Conservation (phyloP, 2,113 vertebrate genomes). For the Thamnophis sirtalis region DNA sequence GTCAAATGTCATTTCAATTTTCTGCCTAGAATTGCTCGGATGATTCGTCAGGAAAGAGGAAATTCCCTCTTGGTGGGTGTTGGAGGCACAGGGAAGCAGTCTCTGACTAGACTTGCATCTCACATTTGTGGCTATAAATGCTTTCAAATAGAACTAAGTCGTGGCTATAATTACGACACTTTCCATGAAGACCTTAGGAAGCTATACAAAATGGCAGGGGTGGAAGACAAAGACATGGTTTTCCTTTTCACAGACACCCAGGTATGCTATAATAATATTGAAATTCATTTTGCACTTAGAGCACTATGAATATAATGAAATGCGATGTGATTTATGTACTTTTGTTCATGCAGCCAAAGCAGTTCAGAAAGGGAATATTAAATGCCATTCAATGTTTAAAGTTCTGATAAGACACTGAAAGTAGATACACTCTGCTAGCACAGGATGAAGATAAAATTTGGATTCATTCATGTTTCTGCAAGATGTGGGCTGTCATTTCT, state of each 20-base stretch:
- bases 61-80: conserved; percentile 85
- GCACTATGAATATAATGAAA: not conserved
- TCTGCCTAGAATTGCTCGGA: conserved; percentile 77
- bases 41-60: conserved; percentile 85
- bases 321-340: not conserved
- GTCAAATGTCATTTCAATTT: conserved; percentile 1
- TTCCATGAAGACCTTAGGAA: conserved; percentile 85
- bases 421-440: not conserved
- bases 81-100: conserved; percentile 86
- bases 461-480: not conserved
- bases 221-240: conserved; percentile 80
- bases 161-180: conserved; percentile 81
- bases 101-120: conserved; percentile 78
- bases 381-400: not conserved
- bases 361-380: not conserved
- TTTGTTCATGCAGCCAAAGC: not conserved
- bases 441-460: not conserved
- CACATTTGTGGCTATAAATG: conserved; percentile 83
- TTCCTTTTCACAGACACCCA: conserved; percentile 89
- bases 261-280: conserved; percentile 32
- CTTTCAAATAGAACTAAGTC: conserved; percentile 83
- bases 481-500: not conserved
- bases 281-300: not conserved
- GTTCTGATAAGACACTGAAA: not conserved
- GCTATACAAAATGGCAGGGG: conserved; percentile 81